Evolutionary conservation across 2,888 invertebrate species (phyloP).

Genomic region (Andrena praecox): DNA sequence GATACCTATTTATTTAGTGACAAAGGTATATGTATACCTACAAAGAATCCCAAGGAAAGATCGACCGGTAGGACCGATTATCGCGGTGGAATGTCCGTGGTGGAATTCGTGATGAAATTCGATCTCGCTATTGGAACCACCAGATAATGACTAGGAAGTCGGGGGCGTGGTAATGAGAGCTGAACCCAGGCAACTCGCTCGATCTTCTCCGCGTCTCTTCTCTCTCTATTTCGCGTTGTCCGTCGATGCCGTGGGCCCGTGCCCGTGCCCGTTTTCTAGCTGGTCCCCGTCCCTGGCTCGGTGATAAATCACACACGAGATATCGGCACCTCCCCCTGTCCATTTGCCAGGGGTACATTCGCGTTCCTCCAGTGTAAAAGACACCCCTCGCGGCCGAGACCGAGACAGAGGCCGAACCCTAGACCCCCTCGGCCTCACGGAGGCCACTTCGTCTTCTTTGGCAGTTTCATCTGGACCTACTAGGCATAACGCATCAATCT

Average conservation of each 20-base stretch:
- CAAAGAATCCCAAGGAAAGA: neutral
- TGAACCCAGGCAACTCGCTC: constrained; percentile 57
- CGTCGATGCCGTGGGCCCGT: constrained; percentile 27
- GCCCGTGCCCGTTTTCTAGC: constrained; percentile 58
- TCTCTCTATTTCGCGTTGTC: constrained; percentile 57
- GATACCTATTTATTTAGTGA: no score
- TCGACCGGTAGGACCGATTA: constrained; percentile 48
- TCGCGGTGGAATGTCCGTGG: constrained; percentile 74
- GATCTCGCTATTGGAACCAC: constrained; percentile 79
- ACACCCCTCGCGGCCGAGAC: constrained; percentile 31
- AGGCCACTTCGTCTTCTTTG: constrained; percentile 65
- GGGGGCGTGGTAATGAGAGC: constrained; percentile 82
- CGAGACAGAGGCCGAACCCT: no score
- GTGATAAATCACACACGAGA: constrained; percentile 82
- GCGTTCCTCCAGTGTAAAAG: constrained; percentile 65
- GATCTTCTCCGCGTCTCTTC: constrained; percentile 56
- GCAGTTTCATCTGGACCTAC: constrained; percentile 59
- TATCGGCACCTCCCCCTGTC: constrained; percentile 82
- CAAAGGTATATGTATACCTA: no score
- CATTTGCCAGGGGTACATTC: constrained; percentile 70
- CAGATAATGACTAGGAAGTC: constrained; percentile 82
- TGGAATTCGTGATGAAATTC: constrained; percentile 74
- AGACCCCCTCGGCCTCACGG: constrained; percentile 13
- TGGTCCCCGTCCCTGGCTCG: constrained; percentile 60
- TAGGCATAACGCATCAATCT: constrained; percentile 68